A percentile compares a stretch with the other conserved stretches of the same genome.
phyloP scores from a whole-genome alignment of 2,113 vertebrate species.

The Prionailurus viverrinus region DNA sequence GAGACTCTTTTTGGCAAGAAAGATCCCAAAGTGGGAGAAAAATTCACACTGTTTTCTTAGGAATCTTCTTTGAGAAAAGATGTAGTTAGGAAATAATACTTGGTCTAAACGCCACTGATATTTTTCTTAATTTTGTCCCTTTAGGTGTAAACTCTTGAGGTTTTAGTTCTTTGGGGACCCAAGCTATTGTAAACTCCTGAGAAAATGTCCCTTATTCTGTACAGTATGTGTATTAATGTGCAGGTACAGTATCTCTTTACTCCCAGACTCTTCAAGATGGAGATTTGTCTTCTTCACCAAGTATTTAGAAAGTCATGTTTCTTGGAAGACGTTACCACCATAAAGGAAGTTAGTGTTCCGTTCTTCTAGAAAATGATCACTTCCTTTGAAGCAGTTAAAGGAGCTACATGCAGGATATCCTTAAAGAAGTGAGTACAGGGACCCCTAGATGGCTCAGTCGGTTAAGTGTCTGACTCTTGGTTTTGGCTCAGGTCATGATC shows the following conservation, averaged over 20 bases:
- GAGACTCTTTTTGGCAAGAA: neutral
- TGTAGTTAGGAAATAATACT: neutral
- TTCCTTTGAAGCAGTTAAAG: neutral
- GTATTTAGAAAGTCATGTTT: neutral
- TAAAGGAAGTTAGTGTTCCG: neutral
- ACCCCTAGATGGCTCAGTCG: too few species aligned
- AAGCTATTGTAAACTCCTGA: neutral
- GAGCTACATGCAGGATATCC: neutral
- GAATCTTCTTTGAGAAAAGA: neutral
- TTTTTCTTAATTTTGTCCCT: slow-evolving; percentile 35
- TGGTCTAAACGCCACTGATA: neutral
- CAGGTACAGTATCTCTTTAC: neutral
- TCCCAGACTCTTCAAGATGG: neutral
- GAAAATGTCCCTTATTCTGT: neutral
- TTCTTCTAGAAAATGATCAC: neutral
- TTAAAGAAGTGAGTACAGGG: neutral
- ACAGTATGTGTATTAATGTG: neutral
- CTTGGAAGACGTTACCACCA: neutral
- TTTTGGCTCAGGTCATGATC: too few species aligned
- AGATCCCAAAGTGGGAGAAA: neutral
- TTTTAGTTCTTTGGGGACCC: slow-evolving; percentile 44
- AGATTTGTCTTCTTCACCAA: neutral
- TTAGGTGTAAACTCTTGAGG: neutral
- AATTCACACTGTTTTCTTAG: neutral
- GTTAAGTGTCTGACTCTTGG: too few species aligned